Evolutionary conservation across 1,140 invertebrate species (phyloP).

Genomic region (Sinonovacula constricta): DNA sequence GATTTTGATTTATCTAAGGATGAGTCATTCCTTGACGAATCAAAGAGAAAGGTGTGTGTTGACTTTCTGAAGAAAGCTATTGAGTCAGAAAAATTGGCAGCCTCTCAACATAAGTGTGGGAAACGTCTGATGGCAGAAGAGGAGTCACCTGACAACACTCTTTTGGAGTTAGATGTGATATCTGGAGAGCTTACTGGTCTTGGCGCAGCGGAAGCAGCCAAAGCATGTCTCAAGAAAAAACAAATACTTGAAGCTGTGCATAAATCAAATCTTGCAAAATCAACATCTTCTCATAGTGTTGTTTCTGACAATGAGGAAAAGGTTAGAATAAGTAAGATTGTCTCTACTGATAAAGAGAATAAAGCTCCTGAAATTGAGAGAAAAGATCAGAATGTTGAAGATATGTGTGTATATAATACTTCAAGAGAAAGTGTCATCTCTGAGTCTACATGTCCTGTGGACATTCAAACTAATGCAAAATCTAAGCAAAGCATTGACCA

Average conservation of each 20-base stretch:
- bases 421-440: too few relatives aligned
- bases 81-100: conserved; percentile 11
- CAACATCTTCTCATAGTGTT: too few relatives aligned
- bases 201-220: neutral
- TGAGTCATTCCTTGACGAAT: conserved; percentile 10
- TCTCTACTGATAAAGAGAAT: neutral
- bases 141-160: conserved; percentile 28
- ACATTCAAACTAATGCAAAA: too few relatives aligned
- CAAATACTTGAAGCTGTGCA: too few relatives aligned
- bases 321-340: neutral
- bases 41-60: conserved; percentile 1
- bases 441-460: too few relatives aligned
- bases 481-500: too few relatives aligned
- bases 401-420: neutral
- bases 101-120: neutral
- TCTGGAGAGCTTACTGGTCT: conserved; percentile 28
- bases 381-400: neutral
- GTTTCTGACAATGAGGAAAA: conserved; percentile 12
- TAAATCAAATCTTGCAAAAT: too few relatives aligned
- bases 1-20: conserved; percentile 17
- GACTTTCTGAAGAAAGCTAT: conserved; percentile 33
- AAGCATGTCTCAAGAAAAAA: neutral
- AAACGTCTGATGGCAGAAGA: conserved; percentile 34
- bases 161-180: conserved; percentile 31
- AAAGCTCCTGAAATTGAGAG: neutral